Evolutionary conservation across 2,888 invertebrate species (phyloP), one percentile per base, ranked within the genome.

Genomic region (Oconnorella tubifera): DNA sequence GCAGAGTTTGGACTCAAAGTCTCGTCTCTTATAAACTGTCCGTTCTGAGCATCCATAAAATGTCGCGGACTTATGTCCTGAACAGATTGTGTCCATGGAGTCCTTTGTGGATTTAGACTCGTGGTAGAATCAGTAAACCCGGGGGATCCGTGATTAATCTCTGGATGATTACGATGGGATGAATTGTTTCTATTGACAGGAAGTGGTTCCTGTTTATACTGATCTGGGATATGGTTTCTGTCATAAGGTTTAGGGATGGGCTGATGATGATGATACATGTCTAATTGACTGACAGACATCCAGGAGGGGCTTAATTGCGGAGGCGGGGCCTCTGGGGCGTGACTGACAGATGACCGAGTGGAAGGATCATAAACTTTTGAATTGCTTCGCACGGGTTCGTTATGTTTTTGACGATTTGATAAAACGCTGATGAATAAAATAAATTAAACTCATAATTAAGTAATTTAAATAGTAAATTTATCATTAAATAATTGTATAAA

Each of bases 1-100:
- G 60, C 27, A 27, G 60, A 27, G 14, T 60, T 49, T 23, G 60
- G 60, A n/a, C 51, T 60, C n/a, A 60, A 29, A 1, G 60, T 60
- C 14, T 60, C 50, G 2, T 60, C 60, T 23, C 1, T n/a, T 14
- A 19, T 14, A 14, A 40, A 40, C n/a, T n/a, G n/a, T n/a, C n/a
- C n/a, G n/a, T n/a, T n/a, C n/a, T n/a, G n/a, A n/a, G n/a, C n/a
- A n/a, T n/a, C n/a, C n/a, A n/a, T n/a, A n/a, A n/a, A n/a, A n/a
- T n/a, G n/a, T n/a, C n/a, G n/a, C n/a, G n/a, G n/a, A n/a, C n/a
- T n/a, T n/a, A n/a, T n/a, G n/a, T n/a, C n/a, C n/a, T n/a, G n/a
- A n/a, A n/a, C n/a, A n/a, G n/a, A n/a, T n/a, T n/a, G n/a, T n/a
- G n/a, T n/a, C n/a, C n/a, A n/a, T 14, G 40, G 10, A 19, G 40